Base-by-base conservation (phyloP, 2,797 vertebrate genomes). In the Acanthurus leucopareius region DNA sequence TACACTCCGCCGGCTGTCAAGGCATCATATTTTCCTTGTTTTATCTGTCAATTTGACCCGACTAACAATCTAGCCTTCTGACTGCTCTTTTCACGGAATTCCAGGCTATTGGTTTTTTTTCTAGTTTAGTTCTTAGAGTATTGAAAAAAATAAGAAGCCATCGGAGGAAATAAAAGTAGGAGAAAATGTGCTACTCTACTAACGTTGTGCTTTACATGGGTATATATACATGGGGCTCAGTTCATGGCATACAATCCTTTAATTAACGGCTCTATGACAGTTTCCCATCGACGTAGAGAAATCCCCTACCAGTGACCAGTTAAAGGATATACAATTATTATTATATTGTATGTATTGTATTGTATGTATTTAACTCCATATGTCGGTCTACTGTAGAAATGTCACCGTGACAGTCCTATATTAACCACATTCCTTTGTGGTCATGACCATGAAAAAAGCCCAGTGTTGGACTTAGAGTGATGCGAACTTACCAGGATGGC, bases 401-500 rank as follows among this genome's bases (percentile, higher is more conserved):
- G 0, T 17, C 10, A 4, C 11, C 11, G 47, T 20, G 35, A 22
- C 60, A 63, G 15, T n/a, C 16, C 3, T 22, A 56, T 42, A 40
- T 45, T 19, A 7, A 49, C 1, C n/a, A 32, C 52, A 61, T 64
- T 57, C 61, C 66, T 48, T 22, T 60, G 62, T 4, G 42, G 32
- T 54, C 40, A 60, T 0, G 13, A 67, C 38, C 17, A 19, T 15
- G 28, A 20, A 20, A 16, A 38, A 19, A 67, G 11, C 22, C 17
- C 47, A 22, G 28, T 47, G 57, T 69, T 73, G 54, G 81, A 80
- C 64, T 57, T 79, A 71, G 1, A 14, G 20, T 11, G 53, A 52
- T 5, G n/a, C 48, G 49, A 95, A 97, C 97, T 98, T 95, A 99
- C 97, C 97, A 69, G 97, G 97, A 88, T 97, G 96, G 91, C 96